Evolutionary conservation across 2,797 vertebrate species (phyloP).

Genomic region (Micrastur ruficollis): DNA sequence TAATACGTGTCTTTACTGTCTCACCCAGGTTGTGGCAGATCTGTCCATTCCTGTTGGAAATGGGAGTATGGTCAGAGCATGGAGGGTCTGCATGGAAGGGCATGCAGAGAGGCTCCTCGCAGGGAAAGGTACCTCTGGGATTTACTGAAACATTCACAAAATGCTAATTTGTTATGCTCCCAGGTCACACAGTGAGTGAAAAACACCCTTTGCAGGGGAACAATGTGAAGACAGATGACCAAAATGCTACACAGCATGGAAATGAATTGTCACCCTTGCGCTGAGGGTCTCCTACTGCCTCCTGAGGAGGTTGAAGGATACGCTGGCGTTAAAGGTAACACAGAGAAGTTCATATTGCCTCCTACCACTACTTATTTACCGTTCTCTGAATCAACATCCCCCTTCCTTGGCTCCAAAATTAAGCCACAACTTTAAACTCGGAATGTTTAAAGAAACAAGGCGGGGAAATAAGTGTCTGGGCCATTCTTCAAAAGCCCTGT

Average conservation of each 20-base stretch:
- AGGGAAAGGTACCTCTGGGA: not conserved
- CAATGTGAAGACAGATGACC: not conserved
- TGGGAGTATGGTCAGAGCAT: accelerated
- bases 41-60: not conserved
- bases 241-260: not conserved
- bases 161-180: not conserved
- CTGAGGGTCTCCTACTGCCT: not conserved
- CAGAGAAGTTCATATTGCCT: constrained; percentile 3
- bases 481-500: constrained; percentile 34
- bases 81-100: not conserved
- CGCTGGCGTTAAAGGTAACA: not conserved
- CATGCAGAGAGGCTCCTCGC: not conserved
- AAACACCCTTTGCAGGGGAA: not conserved
- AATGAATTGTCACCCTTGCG: not conserved
- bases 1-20: not conserved
- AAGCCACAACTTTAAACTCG: constrained; percentile 37
- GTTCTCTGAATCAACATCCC: constrained; percentile 49
- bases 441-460: constrained; percentile 53
- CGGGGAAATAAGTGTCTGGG: constrained; percentile 13
- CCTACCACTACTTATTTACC: constrained; percentile 33
- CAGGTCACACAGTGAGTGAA: not conserved
- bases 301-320: constrained; percentile 11
- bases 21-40: not conserved
- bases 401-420: constrained; percentile 46
- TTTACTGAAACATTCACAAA: not conserved